phyloP scores from a whole-genome alignment of 2,888 invertebrate species.

The Anodontia alba region DNA sequence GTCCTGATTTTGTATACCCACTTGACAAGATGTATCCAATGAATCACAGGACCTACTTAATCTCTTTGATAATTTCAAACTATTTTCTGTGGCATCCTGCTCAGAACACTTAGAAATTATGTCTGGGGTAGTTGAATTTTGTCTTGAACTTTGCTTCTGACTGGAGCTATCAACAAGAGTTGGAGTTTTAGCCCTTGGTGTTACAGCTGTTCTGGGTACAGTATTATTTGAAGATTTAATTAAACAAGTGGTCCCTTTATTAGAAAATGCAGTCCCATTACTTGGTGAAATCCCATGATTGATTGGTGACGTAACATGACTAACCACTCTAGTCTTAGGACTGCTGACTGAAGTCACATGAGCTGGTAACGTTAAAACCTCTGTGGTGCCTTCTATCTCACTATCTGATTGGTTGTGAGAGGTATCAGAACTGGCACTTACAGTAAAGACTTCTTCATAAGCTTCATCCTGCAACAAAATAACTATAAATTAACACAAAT shows the following conservation, averaged over 20 bases:
- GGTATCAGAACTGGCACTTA: conserved; percentile 71
- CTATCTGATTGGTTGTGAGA: conserved; percentile 65
- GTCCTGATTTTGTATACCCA: conserved; percentile 23
- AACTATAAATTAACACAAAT: not conserved
- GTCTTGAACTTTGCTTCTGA: not conserved
- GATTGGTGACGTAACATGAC: not conserved
- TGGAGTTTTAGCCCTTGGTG: conserved; percentile 1
- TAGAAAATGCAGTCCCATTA: not conserved
- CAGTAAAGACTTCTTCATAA: conserved; percentile 76
- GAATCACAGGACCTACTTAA: conserved; percentile 67
- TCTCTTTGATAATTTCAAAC: conserved; percentile 44
- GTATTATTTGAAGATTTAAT: not conserved
- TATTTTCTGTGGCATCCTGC: conserved; percentile 46
- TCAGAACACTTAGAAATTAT: not conserved
- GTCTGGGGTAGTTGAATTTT: conserved; percentile 49
- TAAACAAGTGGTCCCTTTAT: not conserved
- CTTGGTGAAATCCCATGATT: not conserved
- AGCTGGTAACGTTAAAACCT: conserved; percentile 33
- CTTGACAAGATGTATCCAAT: conserved; percentile 55
- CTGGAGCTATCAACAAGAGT: not conserved
- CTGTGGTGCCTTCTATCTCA: conserved; percentile 55
- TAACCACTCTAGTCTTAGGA: no score
- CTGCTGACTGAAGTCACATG: not conserved
- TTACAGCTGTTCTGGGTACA: not conserved
- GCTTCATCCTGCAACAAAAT: conserved; percentile 67